Base-by-base conservation (phyloP, 1,140 invertebrate genomes). In the Drosophila arizonae region DNA sequence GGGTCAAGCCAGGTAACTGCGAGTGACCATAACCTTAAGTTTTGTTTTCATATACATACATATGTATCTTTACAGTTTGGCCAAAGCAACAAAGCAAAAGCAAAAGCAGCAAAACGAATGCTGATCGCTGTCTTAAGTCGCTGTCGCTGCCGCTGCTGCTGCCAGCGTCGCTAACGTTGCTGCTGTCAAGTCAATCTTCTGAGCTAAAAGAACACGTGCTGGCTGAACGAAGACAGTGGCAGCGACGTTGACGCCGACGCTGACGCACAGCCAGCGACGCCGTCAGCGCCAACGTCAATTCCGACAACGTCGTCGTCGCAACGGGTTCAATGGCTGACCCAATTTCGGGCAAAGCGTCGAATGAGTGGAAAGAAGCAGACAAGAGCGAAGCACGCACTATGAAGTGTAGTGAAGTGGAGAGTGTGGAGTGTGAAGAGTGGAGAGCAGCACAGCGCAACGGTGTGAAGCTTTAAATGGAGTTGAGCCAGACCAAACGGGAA, bases 271-370 rank as follows among this genome's bases (percentile, higher is more conserved):
- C 33, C 48, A 48, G 46, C 50, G 30, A 5, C 30, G 51, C 36
- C 63, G 30, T 2, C 62, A 6, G 10, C 50, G 50, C 8, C 41
- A 13, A 33, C 57, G 51, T 21, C 63, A 26, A 50, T 24, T 24
- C 21, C 48, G 48, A 3, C 46, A 21, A 3, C 48, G 48, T 58
- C 65, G 76, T 76, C 76, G 77, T 79, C 81, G 80, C 85, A 81
- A 85, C 80, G 85, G 85, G 85, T 88, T 88, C 85, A 88, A 88
- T 88, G 85, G 85, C 85, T 88, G 85, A 88, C 85, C 85, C 85
- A 88, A 88, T 88, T 88, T 88, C 79, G 73, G 73, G 61, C 69
- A 74, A 62, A 74, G 79, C 58, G 71, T 48, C 62, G 61, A 70
- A 79, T 74, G 75, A 81, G 69, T 62, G 57, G 54, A 60, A 68